These are phyloP conservation scores for Drepana falcataria DNA, from an alignment of 2,888 invertebrate species.

Conservation along the genomic window DNA sequence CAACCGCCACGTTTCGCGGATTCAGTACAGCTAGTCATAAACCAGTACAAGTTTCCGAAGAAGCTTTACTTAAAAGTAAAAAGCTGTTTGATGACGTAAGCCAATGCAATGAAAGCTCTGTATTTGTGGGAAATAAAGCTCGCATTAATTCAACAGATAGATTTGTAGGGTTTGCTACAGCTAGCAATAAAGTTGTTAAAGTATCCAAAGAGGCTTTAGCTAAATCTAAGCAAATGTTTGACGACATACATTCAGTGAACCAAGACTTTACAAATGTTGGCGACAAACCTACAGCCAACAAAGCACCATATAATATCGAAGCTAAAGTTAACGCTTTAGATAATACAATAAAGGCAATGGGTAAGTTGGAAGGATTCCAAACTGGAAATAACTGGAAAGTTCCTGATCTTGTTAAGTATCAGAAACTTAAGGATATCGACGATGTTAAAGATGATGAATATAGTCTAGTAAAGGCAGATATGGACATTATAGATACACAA, in stretches of 20 bases:
- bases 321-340: too few relatives aligned
- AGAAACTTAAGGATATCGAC: neutral
- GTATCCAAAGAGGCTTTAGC: slow-evolving; percentile 36
- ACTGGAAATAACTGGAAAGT: slow-evolving; percentile 22
- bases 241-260: slow-evolving; percentile 18
- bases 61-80: slow-evolving; percentile 32
- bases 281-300: too few relatives aligned
- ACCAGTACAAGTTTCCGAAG: slow-evolving; percentile 24
- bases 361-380: slow-evolving; percentile 9
- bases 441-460: neutral
- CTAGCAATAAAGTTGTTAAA: slow-evolving; percentile 46
- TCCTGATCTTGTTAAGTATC: neutral
- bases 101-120: slow-evolving; percentile 24
- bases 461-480: neutral
- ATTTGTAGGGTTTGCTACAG: slow-evolving; percentile 50
- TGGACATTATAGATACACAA: slow-evolving; percentile 50
- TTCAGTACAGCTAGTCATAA: slow-evolving; percentile 35
- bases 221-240: slow-evolving; percentile 40
- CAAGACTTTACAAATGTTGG: too few relatives aligned
- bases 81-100: slow-evolving; percentile 32
- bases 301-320: neutral
- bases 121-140: slow-evolving; percentile 3
- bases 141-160: neutral
- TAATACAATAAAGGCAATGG: too few relatives aligned
- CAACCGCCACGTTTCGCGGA: slow-evolving; percentile 9